Evolutionary conservation across 1,140 invertebrate genomes (phyloP).

Genomic region (Pogonomyrmex californicus): DNA sequence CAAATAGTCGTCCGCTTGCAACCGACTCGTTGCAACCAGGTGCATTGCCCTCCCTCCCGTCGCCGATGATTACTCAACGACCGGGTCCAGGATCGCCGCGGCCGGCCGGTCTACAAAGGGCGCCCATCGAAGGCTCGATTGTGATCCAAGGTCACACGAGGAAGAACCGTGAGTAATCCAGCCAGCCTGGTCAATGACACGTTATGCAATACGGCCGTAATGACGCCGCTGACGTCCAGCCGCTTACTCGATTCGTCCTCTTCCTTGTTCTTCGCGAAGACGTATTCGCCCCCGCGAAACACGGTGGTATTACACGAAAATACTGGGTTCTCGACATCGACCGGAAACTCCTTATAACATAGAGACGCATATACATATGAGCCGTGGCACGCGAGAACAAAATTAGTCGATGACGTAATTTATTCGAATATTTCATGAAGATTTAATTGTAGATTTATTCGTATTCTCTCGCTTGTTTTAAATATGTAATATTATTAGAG

Average conservation of each 20-base stretch:
- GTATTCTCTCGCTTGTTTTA: not conserved
- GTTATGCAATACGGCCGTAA: slow-evolving; percentile 72
- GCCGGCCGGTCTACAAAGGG: slow-evolving; percentile 53
- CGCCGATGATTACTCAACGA: slow-evolving; percentile 59
- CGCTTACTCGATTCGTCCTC: slow-evolving; percentile 31
- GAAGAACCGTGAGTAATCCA: slow-evolving; percentile 75
- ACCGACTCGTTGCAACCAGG: slow-evolving; percentile 44
- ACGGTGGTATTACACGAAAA: not conserved
- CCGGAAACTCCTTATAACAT: slow-evolving; percentile 9
- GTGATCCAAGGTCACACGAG: slow-evolving; percentile 76
- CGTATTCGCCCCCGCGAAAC: slow-evolving; percentile 20
- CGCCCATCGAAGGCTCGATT: slow-evolving; percentile 69
- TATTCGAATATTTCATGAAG: not conserved
- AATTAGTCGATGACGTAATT: not conserved
- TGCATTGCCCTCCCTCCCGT: slow-evolving; percentile 70
- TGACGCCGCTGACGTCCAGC: slow-evolving; percentile 58
- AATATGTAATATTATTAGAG: not conserved
- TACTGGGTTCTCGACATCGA: not conserved
- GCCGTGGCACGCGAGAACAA: not conserved
- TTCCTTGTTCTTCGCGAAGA: slow-evolving; percentile 31
- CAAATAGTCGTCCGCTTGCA: slow-evolving; percentile 36
- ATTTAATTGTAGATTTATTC: not conserved
- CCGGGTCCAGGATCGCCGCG: slow-evolving; percentile 59
- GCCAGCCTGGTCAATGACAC: slow-evolving; percentile 74
- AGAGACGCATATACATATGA: not conserved